A percentile compares a stretch with the other conserved stretches of the same genome.
Evolutionary conservation across 2,113 vertebrate genomes (phyloP).

Genomic region (Nothoprocta pentlandii): DNA sequence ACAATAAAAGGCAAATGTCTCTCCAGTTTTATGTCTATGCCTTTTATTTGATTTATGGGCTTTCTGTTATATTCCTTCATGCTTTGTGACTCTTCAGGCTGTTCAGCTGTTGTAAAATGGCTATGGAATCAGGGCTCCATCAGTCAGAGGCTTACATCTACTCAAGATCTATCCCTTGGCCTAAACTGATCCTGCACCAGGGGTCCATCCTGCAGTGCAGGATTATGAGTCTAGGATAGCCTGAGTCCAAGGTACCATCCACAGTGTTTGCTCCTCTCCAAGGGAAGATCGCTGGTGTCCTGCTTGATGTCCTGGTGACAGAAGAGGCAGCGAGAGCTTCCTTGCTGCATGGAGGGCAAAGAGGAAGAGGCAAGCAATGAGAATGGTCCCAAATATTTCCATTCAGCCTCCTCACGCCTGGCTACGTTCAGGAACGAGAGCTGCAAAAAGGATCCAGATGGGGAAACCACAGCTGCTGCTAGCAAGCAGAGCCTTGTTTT

Average conservation of each 20-base stretch:
- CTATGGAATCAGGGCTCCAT: not conserved
- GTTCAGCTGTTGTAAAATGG: not conserved
- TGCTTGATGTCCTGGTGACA: fast-evolving
- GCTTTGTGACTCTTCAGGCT: constrained; percentile 36
- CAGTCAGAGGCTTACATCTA: not conserved
- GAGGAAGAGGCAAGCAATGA: not conserved
- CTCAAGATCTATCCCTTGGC: not conserved
- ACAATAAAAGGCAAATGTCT: constrained; percentile 64
- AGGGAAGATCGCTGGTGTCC: not conserved
- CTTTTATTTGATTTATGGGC: constrained; percentile 29
- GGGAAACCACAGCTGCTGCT: constrained; percentile 39
- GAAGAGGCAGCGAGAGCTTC: not conserved
- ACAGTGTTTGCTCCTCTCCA: not conserved
- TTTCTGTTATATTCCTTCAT: constrained; percentile 36
- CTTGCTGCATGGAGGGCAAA: fast-evolving
- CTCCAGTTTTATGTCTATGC: constrained; percentile 29
- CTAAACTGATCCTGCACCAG: not conserved
- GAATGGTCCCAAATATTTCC: constrained; percentile 38
- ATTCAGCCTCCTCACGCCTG: not conserved
- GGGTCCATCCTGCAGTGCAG: not conserved
- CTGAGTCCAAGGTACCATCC: not conserved
- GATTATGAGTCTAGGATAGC: not conserved
- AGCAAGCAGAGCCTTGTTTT: not conserved
- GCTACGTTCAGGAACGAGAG: not conserved
- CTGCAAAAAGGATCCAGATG: constrained; percentile 61